Base-by-base conservation (phyloP, 2,888 invertebrate genomes). In the Callosobruchus maculatus region DNA sequence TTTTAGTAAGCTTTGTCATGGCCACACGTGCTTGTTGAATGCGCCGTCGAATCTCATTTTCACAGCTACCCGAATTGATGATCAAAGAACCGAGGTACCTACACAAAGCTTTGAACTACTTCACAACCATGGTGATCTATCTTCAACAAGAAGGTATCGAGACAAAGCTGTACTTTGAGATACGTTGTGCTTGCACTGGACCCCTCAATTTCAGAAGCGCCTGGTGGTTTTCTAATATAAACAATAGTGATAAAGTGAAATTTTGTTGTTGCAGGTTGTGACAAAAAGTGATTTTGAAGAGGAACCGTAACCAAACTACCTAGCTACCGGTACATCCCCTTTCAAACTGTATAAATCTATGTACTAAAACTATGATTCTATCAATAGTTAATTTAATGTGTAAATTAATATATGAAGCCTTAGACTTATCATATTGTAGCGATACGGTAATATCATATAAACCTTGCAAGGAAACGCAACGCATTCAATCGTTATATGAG, bases 311-410 rank as follows among this genome's bases (percentile, higher is more conserved):
- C 73, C 22, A 74, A 31, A 26, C 66, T 73, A 74, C 70, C 49
- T 49, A 49, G 49, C 49, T 49, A 49, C 49, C 31, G 49, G 70
- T 70, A 71, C 72, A 73, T 49, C 71, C 71, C 73, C 76, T 71
- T 73, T 78, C 76, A 76, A 75, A 76, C 79, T 80, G 78, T 80
- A 79, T 76, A 79, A 79, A 49, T 49, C 3, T 49, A 78, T 78
- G 77, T 77, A 77, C 76, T 77, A 77, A 77, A 76, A 73, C 74
- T 71, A 66, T 75, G 71, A 71, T 74, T 70, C 76, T 75, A 73
- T 76, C 70, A 71, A 76, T 75, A 74, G 75, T 72, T 76, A 76
- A 78, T 75, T 76, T 71, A 74, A 77, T 76, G 67, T 78, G 78
- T 78, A 78, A 77, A 78, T 78, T 78, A 76, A 76, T 75, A 78